Base-by-base conservation (phyloP, 1,140 invertebrate genomes). In the Neodiprion virginianus region DNA sequence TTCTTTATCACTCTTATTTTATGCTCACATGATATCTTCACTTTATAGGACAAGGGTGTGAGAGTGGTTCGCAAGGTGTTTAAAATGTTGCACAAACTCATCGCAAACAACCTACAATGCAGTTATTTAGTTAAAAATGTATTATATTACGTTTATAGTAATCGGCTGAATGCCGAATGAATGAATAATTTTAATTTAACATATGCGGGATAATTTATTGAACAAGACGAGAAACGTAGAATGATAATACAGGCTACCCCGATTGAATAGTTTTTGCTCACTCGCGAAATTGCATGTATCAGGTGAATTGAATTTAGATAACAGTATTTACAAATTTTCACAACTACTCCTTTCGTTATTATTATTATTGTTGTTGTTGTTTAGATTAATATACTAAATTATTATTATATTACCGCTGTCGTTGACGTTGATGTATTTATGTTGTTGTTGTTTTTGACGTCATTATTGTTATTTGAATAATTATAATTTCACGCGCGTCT, bases 1-100 rank as follows among this genome's bases (percentile, higher is more conserved):
- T 40, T 40, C 5, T 40, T 40, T 40, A 5, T 40, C 28, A 40
- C 28, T 40, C 28, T 40, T 40, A 40, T 40, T 40, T 40, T 40
- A 5, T 40, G 28, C 28, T 40, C 28, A 61, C 11, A 61, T 61
- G 53, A 61, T 61, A 17, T 61, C 53, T 61, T 61, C 28, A 40
- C 1, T 40, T 40, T 61, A 8, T 8, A 14, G 53, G 53, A 61
- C 8, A 61, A 61, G 28, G 28, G 28, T 2, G 28, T 40, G 5
- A 3, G 28, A 5, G 5, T 40, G 28, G 28, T 40, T 40, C 2
- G 5, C 2, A 40, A 40, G 28, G n/a, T 61, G 8, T 61, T 61
- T 7, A 61, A 61, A 61, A 61, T 61, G 53, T 61, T 61, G 53
- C 53, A 61, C 53, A 61, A 61, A 61, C 53, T 61, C 53, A 12